These are phyloP conservation scores for Caracal caracal DNA, from an alignment of 2,113 vertebrate genomes.

Conservation along the genomic window DNA sequence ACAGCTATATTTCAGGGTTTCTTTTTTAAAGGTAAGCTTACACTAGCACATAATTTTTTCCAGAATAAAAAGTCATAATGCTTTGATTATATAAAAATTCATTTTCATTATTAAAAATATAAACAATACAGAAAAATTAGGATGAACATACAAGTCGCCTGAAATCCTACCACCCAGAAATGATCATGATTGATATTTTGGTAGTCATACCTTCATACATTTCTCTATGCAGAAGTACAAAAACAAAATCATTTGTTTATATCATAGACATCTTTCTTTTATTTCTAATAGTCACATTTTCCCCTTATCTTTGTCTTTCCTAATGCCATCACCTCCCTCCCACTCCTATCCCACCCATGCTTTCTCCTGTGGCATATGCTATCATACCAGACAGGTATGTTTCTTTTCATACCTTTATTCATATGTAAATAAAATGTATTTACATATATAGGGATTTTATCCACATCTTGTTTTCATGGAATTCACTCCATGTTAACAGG, in stretches of 20 bases:
- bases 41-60: background rate
- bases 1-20: background rate
- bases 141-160: background rate
- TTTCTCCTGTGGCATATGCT: background rate
- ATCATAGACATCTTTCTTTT: background rate
- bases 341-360: background rate
- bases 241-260: background rate
- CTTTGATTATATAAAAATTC: background rate
- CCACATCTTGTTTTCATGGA: background rate
- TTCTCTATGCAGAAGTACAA: background rate
- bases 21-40: slow-evolving; percentile 4
- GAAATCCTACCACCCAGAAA: background rate
- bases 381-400: background rate
- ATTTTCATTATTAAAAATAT: background rate
- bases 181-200: background rate
- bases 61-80: background rate
- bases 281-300: background rate
- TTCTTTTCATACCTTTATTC: background rate
- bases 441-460: background rate
- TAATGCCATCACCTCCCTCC: background rate
- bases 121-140: background rate
- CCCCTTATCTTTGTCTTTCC: background rate
- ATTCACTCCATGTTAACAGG: background rate
- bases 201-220: background rate
- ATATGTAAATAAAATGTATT: background rate